Evolutionary conservation across 2,113 vertebrate species (phyloP), one percentile per base, ranked within the genome.

Genomic region (Dissostichus mawsoni): DNA sequence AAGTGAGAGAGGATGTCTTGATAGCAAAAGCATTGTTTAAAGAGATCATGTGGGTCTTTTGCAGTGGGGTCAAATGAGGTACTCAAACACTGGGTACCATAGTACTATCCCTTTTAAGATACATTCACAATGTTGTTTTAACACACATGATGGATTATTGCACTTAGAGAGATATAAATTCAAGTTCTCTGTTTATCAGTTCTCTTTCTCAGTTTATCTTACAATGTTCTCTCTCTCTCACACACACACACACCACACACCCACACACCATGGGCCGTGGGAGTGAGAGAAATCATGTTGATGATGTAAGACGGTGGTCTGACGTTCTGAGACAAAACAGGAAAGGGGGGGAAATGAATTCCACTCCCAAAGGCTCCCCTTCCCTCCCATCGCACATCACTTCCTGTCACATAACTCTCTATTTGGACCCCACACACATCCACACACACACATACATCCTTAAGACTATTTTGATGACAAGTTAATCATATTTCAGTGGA

Each of bases 321-420:
- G 45, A 69, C 41, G 12, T 65, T 53, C 84, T 33, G 67, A 81
- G 76, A 67, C 76, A 41, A 89, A 90, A 89, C 90, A 92, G 92
- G 88, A 93, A 91, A 88, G 48, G 70, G 25, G 74, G 78, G 78
- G 61, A 90, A 85, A 80, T 69, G 76, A 89, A 67, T 58, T 86
- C 78, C 76, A 66, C 62, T 81, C 85, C 87, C 85, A 75, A 47
- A 81, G 75, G 67, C 74, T 85, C 72, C 78, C 74, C 76, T 56
- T 85, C 51, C 76, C 61, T 72, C 75, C 51, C 73, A 56, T 74
- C 2, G 18, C 72, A 86, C 87, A 73, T 92, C 82, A 87, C 82
- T 86, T 93, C 92, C 91, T 90, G 82, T 84, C 78, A n/a, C 76
- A 84, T 36, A 81, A 36, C 67, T 70, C 78, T 51, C 72, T 51